Conservation (phyloP, 1,140 invertebrate species). For the Ips typographus region DNA sequence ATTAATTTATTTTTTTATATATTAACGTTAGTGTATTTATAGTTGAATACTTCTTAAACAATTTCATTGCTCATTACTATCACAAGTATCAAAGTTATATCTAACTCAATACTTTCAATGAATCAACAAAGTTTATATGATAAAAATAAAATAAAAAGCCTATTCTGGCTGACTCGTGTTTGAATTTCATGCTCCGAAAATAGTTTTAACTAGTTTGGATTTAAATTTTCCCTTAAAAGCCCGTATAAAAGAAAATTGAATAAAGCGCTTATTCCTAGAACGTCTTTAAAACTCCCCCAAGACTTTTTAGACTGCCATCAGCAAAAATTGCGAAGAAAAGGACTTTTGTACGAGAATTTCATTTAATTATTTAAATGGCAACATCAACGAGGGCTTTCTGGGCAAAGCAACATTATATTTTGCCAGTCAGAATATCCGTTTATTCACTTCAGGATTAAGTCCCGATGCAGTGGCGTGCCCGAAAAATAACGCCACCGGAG, state of each 20-base stretch:
- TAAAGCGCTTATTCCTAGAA: slow-evolving; percentile 1
- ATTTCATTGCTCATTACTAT: no score
- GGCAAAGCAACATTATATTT: neutral
- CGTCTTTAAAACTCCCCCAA: slow-evolving; percentile 3
- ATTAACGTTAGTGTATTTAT: no score
- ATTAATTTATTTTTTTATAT: no score
- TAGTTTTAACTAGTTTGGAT: slow-evolving; percentile 13
- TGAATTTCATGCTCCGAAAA: slow-evolving; percentile 9
- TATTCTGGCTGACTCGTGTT: slow-evolving; percentile 3
- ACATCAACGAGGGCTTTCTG: neutral
- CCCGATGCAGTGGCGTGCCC: no score
- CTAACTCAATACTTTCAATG: no score
- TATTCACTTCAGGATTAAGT: neutral
- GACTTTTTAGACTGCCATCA: slow-evolving; percentile 2
- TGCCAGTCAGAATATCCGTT: neutral
- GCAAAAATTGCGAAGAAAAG: slow-evolving; percentile 1
- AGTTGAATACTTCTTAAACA: no score
- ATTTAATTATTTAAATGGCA: slow-evolving; percentile 1
- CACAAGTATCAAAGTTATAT: no score
- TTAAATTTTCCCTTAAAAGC: slow-evolving; percentile 5
- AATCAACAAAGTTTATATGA: no score
- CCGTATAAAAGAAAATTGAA: slow-evolving; percentile 3
- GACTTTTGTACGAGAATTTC: neutral
- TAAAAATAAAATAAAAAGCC: no score
- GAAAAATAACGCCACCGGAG: neutral